phyloP scores from a whole-genome alignment of 2,113 vertebrate genomes.

The Ochotona curzoniae region DNA sequence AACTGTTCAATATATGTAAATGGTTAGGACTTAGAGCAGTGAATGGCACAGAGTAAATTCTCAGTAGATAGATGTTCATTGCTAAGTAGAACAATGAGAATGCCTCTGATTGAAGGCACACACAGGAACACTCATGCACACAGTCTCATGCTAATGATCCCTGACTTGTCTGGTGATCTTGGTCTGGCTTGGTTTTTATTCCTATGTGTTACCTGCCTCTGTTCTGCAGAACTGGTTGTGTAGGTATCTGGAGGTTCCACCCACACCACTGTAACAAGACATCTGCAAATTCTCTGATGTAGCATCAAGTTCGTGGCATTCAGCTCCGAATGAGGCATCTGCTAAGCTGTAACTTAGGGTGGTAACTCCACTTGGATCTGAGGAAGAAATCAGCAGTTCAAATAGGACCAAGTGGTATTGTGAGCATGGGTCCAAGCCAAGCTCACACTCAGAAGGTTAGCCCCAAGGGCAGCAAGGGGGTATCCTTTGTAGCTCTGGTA shows the following conservation, averaged over 20 bases:
- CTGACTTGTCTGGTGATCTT: not conserved
- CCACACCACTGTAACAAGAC: not conserved
- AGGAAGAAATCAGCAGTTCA: not conserved
- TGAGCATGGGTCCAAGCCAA: not conserved
- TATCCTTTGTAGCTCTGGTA: not conserved
- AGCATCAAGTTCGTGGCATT: not conserved
- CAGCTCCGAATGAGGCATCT: not conserved
- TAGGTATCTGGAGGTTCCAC: not conserved
- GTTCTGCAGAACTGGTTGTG: not conserved
- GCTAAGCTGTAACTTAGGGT: not conserved
- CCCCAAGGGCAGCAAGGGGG: not conserved
- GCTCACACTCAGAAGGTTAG: not conserved
- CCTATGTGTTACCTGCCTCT: no score
- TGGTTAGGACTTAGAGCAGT: not conserved
- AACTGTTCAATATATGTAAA: not conserved
- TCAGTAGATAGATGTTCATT: slow-evolving; percentile 2
- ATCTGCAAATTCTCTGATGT: not conserved
- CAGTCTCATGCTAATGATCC: not conserved
- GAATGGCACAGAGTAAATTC: not conserved
- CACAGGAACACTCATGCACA: no score
- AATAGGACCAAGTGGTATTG: not conserved
- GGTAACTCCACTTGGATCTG: not conserved
- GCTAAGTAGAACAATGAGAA: not conserved
- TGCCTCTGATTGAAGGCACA: not conserved
- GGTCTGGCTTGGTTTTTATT: not conserved